Conservation (phyloP, 2,797 vertebrate species). For the Periophthalmus magnuspinnatus region DNA sequence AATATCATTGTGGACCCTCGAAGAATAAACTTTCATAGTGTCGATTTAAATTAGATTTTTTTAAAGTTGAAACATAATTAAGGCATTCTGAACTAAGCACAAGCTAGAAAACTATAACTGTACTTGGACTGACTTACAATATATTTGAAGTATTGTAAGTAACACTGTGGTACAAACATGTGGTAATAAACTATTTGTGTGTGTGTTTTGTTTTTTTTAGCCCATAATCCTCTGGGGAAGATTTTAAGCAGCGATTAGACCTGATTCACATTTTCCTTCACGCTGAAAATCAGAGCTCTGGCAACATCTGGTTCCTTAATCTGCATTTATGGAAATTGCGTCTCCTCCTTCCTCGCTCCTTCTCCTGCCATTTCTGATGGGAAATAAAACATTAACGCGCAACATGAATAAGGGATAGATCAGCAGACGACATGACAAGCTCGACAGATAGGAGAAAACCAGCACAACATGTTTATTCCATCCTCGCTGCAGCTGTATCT, state of each 20-base stretch:
- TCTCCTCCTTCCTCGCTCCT: conserved; percentile 20
- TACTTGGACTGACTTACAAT: too few relatives aligned
- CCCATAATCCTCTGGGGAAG: conserved; percentile 14
- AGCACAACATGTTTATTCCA: conserved; percentile 21
- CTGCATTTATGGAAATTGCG: conserved; percentile 46
- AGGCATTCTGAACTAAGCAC: too few relatives aligned
- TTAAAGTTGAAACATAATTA: too few relatives aligned
- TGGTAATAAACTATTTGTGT: too few relatives aligned
- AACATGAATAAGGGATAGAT: conserved; percentile 64
- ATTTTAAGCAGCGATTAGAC: conserved; percentile 37
- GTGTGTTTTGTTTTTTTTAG: neutral
- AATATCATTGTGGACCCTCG: too few relatives aligned
- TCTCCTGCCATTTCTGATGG: conserved; percentile 36
- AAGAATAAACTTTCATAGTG: too few relatives aligned
- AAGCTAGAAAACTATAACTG: too few relatives aligned
- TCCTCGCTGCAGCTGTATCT: conserved; percentile 3
- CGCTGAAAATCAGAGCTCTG: conserved; percentile 35
- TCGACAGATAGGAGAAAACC: conserved; percentile 35
- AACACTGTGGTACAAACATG: too few relatives aligned
- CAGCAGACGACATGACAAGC: conserved; percentile 48
- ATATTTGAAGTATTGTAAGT: too few relatives aligned
- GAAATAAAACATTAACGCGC: conserved; percentile 66
- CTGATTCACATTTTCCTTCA: conserved; percentile 35
- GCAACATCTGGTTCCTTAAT: conserved; percentile 57
- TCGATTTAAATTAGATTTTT: too few relatives aligned